phyloP scores from a whole-genome alignment of 1,140 invertebrate species.

The Drosophila obscura region DNA sequence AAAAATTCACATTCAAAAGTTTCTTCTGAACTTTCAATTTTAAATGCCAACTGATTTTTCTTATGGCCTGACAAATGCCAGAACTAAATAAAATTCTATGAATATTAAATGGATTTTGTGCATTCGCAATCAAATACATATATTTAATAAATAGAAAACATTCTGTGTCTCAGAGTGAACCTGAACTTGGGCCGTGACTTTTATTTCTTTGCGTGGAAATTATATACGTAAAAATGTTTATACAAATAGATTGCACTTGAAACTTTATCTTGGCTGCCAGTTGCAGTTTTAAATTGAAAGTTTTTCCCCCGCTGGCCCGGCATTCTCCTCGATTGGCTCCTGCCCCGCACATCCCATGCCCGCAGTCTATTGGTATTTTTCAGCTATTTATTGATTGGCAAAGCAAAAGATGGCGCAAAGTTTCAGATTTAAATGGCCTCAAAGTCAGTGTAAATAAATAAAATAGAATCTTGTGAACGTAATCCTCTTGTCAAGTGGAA shows the following conservation, averaged over 20 bases:
- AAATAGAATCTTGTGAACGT: conserved; percentile 33
- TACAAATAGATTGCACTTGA: conserved; percentile 45
- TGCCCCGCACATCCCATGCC: neutral
- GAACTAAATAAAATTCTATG: neutral
- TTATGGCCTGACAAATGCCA: conserved; percentile 2
- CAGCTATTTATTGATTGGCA: conserved; percentile 42
- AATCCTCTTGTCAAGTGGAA: conserved; percentile 27
- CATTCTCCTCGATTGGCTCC: neutral
- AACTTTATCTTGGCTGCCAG: conserved; percentile 44
- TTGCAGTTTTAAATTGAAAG: conserved; percentile 59
- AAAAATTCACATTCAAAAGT: too few species aligned
- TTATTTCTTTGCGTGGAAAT: conserved; percentile 29
- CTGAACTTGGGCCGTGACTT: conserved; percentile 17
- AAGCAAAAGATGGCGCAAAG: conserved; percentile 21
- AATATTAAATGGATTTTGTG: conserved; percentile 9
- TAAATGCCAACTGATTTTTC: neutral
- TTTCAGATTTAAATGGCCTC: conserved; percentile 34
- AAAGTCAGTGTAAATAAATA: conserved; percentile 41
- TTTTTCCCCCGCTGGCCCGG: conserved; percentile 21
- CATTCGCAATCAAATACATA: conserved; percentile 1
- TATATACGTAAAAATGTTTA: conserved; percentile 25
- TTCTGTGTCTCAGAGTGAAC: conserved; percentile 19
- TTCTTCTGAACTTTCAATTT: neutral
- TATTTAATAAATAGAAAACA: conserved; percentile 19
- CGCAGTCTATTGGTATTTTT: conserved; percentile 3